Percentiles rank a stretch among this genome's conserved stretches.
phyloP scores from a whole-genome alignment of 2,113 vertebrate genomes.

The Stigmatopora argus region DNA sequence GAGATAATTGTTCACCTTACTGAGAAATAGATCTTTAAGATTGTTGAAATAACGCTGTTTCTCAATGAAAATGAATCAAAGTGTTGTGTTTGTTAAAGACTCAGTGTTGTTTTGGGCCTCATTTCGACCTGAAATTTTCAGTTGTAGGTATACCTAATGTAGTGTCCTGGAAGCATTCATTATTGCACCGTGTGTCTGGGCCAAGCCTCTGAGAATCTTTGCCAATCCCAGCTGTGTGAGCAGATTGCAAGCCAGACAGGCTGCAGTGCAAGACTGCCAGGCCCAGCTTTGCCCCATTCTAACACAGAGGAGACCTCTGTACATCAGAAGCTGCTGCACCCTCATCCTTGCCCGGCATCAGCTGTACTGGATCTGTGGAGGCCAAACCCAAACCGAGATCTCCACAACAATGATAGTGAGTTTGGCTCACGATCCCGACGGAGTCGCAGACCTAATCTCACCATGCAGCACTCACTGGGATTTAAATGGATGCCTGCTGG shows the following conservation, averaged over 20 bases:
- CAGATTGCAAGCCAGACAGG: slow-evolving; percentile 65
- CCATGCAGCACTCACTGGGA: slow-evolving; percentile 39
- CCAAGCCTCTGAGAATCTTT: slow-evolving; percentile 61
- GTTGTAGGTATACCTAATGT: background rate
- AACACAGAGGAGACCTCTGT: slow-evolving; percentile 63
- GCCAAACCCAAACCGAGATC: slow-evolving; percentile 42
- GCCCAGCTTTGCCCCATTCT: slow-evolving; percentile 41
- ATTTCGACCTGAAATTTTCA: background rate
- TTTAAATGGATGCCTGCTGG: slow-evolving; percentile 44
- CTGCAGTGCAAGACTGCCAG: slow-evolving; percentile 45
- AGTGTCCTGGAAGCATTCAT: slow-evolving; percentile 12
- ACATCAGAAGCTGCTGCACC: slow-evolving; percentile 34
- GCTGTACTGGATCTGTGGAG: slow-evolving; percentile 56
- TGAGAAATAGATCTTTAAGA: too few species aligned
- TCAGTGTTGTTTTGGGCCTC: background rate
- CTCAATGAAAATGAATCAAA: background rate
- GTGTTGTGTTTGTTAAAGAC: background rate
- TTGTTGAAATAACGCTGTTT: too few species aligned
- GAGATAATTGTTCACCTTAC: background rate
- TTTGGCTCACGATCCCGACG: too few species aligned
- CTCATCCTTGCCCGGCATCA: slow-evolving; percentile 57
- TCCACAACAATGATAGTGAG: slow-evolving; percentile 53
- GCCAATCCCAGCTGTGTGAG: slow-evolving; percentile 70
- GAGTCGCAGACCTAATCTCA: too few species aligned
- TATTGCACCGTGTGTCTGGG: slow-evolving; percentile 53